These are phyloP conservation scores for Puma concolor DNA, from an alignment of 2,113 vertebrate species.

Conservation along the genomic window DNA sequence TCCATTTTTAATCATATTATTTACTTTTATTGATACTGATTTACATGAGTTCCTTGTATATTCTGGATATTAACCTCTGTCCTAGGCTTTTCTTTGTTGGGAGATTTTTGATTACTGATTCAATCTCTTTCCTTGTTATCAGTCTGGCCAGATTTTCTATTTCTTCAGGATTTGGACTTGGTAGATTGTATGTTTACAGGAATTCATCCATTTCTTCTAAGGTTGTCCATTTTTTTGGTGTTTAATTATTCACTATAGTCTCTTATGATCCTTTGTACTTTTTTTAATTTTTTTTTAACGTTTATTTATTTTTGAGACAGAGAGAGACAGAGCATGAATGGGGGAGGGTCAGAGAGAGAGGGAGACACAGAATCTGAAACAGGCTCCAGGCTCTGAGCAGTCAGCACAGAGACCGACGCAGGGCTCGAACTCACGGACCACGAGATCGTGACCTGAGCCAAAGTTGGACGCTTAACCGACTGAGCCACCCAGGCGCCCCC, in stretches of 20 bases:
- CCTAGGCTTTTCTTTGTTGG: neutral
- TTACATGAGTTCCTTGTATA: neutral
- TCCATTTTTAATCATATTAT: neutral
- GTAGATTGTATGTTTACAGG: neutral
- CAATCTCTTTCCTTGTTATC: neutral
- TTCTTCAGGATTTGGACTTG: neutral
- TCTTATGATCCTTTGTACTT: neutral
- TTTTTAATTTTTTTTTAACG: too few relatives aligned
- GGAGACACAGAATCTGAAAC: too few relatives aligned
- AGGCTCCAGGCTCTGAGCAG: too few relatives aligned
- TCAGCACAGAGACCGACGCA: too few relatives aligned
- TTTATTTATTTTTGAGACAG: too few relatives aligned
- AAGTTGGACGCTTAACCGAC: too few relatives aligned
- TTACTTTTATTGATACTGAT: neutral
- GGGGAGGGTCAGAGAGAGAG: too few relatives aligned
- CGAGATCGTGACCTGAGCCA: too few relatives aligned
- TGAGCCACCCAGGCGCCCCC: too few relatives aligned
- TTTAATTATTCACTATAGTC: neutral
- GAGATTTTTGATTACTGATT: neutral
- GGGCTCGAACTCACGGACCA: too few relatives aligned
- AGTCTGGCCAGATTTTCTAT: neutral
- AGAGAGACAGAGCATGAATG: too few relatives aligned
- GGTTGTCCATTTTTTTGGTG: neutral
- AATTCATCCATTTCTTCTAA: neutral
- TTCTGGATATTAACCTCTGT: neutral